These are phyloP conservation scores for Acipenser ruthenus DNA, from an alignment of 2,797 vertebrate species.

Conservation along the genomic window DNA sequence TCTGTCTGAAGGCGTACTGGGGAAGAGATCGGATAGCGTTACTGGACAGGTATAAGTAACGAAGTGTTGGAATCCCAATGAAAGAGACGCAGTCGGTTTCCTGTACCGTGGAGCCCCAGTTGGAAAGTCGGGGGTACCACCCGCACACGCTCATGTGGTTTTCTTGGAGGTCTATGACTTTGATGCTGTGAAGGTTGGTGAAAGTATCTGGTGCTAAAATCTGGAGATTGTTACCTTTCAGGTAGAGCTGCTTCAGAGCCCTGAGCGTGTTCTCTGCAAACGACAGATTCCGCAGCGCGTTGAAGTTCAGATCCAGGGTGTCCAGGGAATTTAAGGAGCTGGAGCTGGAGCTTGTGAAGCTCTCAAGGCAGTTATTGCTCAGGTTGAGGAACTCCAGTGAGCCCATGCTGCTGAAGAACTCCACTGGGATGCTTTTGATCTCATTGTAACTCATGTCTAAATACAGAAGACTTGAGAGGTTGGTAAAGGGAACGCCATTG, in stretches of 20 bases:
- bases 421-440: slow-evolving; percentile 60
- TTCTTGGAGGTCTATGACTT: slow-evolving; percentile 64
- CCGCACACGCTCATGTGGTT: slow-evolving; percentile 71
- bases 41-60: slow-evolving; percentile 64
- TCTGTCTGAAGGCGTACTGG: slow-evolving; percentile 57
- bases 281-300: slow-evolving; percentile 63
- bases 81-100: slow-evolving; percentile 60
- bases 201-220: slow-evolving; percentile 60
- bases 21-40: slow-evolving; percentile 64
- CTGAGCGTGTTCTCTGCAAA: slow-evolving; percentile 43
- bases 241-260: slow-evolving; percentile 58
- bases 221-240: slow-evolving; percentile 68
- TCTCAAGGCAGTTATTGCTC: slow-evolving; percentile 78
- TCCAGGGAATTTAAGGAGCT: slow-evolving; percentile 48
- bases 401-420: slow-evolving; percentile 62
- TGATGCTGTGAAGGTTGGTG: slow-evolving; percentile 58
- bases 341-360: slow-evolving; percentile 42
- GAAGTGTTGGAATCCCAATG: slow-evolving; percentile 50
- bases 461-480: slow-evolving; percentile 52
- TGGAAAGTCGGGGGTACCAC: slow-evolving; percentile 25
- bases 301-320: slow-evolving; percentile 74
- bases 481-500: slow-evolving; percentile 29
- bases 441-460: slow-evolving; percentile 90
- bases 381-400: slow-evolving; percentile 75
- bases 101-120: slow-evolving; percentile 24